Percentiles rank a stretch among this genome's conserved stretches.
phyloP scores from a whole-genome alignment of 2,888 invertebrate species.

The Pristionchus arcanus region DNA sequence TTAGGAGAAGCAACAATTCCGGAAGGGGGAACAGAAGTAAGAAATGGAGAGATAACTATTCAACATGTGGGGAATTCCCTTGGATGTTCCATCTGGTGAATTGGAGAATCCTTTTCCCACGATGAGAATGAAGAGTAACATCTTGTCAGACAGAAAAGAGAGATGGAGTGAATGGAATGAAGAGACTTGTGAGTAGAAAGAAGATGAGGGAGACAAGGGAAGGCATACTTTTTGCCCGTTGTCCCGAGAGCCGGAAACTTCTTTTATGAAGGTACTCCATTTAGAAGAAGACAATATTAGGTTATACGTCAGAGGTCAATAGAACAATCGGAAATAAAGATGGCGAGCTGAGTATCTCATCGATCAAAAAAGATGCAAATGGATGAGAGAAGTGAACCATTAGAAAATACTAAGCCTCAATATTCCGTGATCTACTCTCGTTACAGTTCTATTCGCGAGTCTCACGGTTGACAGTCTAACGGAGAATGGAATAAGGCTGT shows the following conservation, averaged over 20 bases:
- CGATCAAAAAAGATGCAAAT: background rate
- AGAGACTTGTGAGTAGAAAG: background rate
- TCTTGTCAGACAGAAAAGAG: background rate
- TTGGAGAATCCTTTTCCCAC: conserved; percentile 4
- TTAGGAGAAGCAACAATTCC: background rate
- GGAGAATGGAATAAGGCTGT: background rate
- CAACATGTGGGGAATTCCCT: background rate
- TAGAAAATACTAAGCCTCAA: background rate
- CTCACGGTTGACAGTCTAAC: background rate
- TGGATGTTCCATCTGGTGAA: background rate
- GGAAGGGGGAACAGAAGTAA: background rate
- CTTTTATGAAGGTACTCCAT: background rate
- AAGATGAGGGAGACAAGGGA: background rate
- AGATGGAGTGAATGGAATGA: background rate
- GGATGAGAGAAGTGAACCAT: background rate
- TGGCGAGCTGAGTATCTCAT: background rate
- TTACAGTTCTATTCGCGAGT: background rate
- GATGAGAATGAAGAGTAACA: conserved; percentile 18
- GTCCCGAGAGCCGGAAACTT: conserved; percentile 3
- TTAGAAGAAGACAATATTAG: background rate
- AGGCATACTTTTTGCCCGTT: conserved; percentile 2
- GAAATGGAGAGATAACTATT: background rate
- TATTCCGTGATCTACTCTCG: conserved; percentile 25
- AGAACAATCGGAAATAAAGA: background rate
- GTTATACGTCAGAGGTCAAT: background rate